A percentile compares a stretch with the other conserved stretches of the same genome.
These are phyloP conservation scores for Dryobota labecula DNA, from an alignment of 2,888 invertebrate species.

Conservation along the genomic window DNA sequence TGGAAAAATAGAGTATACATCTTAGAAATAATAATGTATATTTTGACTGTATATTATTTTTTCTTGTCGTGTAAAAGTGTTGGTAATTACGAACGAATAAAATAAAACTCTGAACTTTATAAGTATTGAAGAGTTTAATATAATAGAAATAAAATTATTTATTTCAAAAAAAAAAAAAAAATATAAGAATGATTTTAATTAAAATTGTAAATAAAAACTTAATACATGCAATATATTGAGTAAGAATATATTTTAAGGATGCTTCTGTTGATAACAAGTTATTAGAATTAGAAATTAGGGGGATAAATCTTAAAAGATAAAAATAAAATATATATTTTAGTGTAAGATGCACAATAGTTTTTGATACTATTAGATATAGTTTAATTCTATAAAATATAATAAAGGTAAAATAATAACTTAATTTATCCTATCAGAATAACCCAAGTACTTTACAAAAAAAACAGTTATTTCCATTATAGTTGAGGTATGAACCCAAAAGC, in stretches of 20 bases:
- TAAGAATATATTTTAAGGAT: slow-evolving; percentile 91
- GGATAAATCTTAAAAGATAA: slow-evolving; percentile 88
- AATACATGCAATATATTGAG: slow-evolving; percentile 90
- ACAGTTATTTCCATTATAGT: slow-evolving; percentile 85
- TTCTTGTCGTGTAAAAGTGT: too few species aligned
- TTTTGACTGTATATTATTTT: too few species aligned
- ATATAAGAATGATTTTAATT: slow-evolving; percentile 79
- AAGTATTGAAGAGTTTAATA: slow-evolving; percentile 84
- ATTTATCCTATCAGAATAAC: slow-evolving; percentile 87
- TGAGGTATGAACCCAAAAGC: slow-evolving; percentile 92
- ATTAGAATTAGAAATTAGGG: slow-evolving; percentile 84
- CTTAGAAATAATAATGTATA: too few species aligned
- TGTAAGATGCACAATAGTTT: slow-evolving; percentile 92
- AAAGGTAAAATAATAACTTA: slow-evolving; percentile 86
- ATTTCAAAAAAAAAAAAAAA: too few species aligned
- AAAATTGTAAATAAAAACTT: slow-evolving; percentile 88
- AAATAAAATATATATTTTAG: slow-evolving; percentile 89
- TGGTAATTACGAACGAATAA: too few species aligned
- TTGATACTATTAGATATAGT: slow-evolving; percentile 91
- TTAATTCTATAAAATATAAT: slow-evolving; percentile 92
- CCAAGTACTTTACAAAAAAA: slow-evolving; percentile 89
- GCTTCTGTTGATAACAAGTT: slow-evolving; percentile 89
- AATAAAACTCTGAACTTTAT: too few species aligned
- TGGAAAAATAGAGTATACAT: too few species aligned
- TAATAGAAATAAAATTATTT: slow-evolving; percentile 74